A percentile compares a stretch with the other conserved stretches of the same genome.
phyloP scores from a whole-genome alignment of 1,140 invertebrate species.

The Chlorops oryzae region DNA sequence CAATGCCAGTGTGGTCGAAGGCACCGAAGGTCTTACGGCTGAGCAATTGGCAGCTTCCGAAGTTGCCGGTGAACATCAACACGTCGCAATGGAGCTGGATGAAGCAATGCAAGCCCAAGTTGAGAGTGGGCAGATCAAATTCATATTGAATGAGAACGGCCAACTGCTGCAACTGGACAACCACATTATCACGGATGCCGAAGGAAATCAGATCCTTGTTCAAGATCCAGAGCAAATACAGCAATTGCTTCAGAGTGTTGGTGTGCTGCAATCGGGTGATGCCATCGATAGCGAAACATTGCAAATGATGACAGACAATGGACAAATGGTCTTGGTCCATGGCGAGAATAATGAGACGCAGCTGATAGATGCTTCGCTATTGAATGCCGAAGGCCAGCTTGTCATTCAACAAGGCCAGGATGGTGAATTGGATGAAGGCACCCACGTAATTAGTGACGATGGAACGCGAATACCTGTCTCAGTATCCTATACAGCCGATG shows the following conservation, averaged over 20 bases:
- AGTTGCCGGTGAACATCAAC: conserved; percentile 27
- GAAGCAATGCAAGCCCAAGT: conserved; percentile 45
- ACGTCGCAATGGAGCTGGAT: conserved; percentile 46
- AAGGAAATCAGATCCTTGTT: conserved; percentile 47
- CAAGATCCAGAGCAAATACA: conserved; percentile 47
- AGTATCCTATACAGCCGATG: conserved; percentile 43
- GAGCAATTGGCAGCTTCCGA: conserved; percentile 22
- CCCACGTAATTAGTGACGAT: conserved; percentile 45
- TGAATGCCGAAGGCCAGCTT: conserved; percentile 43
- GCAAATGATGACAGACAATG: conserved; percentile 47
- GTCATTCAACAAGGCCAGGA: conserved; percentile 45
- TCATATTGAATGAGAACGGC: conserved; percentile 46
- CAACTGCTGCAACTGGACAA: conserved; percentile 45
- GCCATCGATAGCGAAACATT: conserved; percentile 44
- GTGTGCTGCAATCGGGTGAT: conserved; percentile 43
- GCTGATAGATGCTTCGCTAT: conserved; percentile 43
- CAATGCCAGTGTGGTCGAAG: background rate
- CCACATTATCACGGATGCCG: conserved; percentile 45
- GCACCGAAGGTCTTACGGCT: background rate
- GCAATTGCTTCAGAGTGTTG: conserved; percentile 44
- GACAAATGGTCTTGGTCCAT: conserved; percentile 47
- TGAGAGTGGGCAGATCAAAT: conserved; percentile 46
- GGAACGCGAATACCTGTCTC: conserved; percentile 46
- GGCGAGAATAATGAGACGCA: conserved; percentile 45
- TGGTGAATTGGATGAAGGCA: conserved; percentile 33